Evolutionary conservation across 2,888 invertebrate genomes (phyloP).

Genomic region (Lymantria monacha): DNA sequence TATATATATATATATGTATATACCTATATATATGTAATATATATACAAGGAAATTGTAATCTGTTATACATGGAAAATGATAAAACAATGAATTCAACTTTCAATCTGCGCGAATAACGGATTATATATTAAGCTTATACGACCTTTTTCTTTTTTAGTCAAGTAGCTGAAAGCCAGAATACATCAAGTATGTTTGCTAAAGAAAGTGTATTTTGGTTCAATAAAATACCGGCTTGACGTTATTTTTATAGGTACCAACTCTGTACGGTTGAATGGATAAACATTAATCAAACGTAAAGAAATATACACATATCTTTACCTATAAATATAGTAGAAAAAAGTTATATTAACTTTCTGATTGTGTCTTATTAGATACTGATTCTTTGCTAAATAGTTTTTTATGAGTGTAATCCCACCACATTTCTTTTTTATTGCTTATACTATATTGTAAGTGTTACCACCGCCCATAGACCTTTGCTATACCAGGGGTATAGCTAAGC

Average conservation of each 20-base stretch:
- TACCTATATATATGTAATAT: no score
- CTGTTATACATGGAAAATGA: conserved; percentile 6
- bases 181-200: conserved; percentile 9
- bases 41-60: no score
- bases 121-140: conserved; percentile 4
- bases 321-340: conserved; percentile 1
- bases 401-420: no score
- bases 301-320: not conserved
- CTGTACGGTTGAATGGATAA: conserved; percentile 1
- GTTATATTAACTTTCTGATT: conserved; percentile 16
- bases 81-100: conserved; percentile 12
- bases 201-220: conserved; percentile 6
- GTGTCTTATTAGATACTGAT: not conserved
- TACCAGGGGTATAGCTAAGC: no score
- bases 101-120: conserved; percentile 3
- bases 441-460: no score
- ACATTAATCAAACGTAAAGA: conserved; percentile 4
- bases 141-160: not conserved
- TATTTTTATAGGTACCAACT: not conserved
- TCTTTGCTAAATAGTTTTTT: no score
- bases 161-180: conserved; percentile 4
- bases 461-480: no score
- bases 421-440: no score
- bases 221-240: not conserved
- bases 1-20: no score